Evolutionary conservation across 2,797 vertebrate species (phyloP).

Genomic region (Phrynocephalus forsythii): DNA sequence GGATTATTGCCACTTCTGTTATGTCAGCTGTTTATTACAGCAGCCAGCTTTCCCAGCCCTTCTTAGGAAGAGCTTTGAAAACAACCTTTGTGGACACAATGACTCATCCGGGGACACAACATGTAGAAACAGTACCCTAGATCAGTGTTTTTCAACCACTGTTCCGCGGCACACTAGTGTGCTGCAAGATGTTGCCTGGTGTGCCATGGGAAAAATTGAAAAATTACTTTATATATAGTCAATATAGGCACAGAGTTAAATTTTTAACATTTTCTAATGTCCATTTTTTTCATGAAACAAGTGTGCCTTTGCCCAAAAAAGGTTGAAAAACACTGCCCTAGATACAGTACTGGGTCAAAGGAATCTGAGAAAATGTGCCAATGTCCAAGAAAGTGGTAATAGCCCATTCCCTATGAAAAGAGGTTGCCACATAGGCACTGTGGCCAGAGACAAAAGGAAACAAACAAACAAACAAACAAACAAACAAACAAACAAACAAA

Average conservation of each 20-base stretch:
- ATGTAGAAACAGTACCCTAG: constrained; percentile 53
- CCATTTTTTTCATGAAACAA: no score
- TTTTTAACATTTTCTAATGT: no score
- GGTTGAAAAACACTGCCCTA: no score
- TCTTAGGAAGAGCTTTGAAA: constrained; percentile 52
- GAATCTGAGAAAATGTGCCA: constrained; percentile 33
- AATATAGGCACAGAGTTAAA: no score
- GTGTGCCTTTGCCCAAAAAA: no score
- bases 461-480: neutral
- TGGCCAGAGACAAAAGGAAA: neutral
- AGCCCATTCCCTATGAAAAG: fast-evolving
- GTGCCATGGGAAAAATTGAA: no score
- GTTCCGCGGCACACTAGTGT: no score
- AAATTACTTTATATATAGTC: no score
- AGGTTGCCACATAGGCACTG: fast-evolving
- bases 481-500: neutral
- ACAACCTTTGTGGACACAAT: constrained; percentile 45
- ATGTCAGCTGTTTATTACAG: constrained; percentile 76
- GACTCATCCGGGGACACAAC: constrained; percentile 44
- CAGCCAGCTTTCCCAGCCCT: constrained; percentile 61
- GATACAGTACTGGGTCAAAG: constrained; percentile 57
- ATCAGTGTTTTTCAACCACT: no score
- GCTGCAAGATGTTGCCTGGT: no score
- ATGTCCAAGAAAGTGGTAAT: constrained; percentile 36
- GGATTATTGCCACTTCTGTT: constrained; percentile 76